Evolutionary conservation across 2,797 vertebrate species (phyloP).

Genomic region (Siniperca undulata): DNA sequence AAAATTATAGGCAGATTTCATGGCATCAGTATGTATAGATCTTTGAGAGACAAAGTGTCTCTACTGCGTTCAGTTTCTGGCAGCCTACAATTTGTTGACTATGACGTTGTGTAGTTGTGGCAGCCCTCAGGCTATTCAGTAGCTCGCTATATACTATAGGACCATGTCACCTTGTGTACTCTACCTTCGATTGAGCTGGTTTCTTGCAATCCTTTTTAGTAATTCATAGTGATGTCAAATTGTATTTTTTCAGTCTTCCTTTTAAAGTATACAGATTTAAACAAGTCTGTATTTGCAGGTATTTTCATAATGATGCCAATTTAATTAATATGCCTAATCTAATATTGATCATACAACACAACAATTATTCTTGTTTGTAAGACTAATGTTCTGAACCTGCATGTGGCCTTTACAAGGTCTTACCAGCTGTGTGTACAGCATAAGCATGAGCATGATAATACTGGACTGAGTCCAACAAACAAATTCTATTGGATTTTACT

Average conservation of each 20-base stretch:
- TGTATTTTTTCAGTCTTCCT: constrained; percentile 72
- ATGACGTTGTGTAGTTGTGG: constrained; percentile 14
- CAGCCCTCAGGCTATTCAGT: constrained; percentile 44
- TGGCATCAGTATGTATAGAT: neutral
- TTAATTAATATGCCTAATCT: constrained; percentile 58
- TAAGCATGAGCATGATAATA: constrained; percentile 81
- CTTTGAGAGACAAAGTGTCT: neutral
- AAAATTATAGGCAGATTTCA: constrained; percentile 2
- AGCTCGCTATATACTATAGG: constrained; percentile 10
- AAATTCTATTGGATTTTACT: constrained; percentile 63
- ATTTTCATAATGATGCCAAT: constrained; percentile 69
- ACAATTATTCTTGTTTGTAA: constrained; percentile 51
- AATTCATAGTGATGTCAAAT: constrained; percentile 68
- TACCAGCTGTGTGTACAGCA: constrained; percentile 74
- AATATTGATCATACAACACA: constrained; percentile 51
- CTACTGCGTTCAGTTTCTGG: constrained; percentile 8
- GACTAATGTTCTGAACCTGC: constrained; percentile 72
- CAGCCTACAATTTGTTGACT: constrained; percentile 2
- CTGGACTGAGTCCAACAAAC: constrained; percentile 60
- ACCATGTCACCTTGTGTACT: constrained; percentile 54
- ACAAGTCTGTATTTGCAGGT: constrained; percentile 73
- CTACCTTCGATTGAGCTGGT: constrained; percentile 55
- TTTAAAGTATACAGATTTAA: constrained; percentile 56
- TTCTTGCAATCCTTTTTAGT: constrained; percentile 54
- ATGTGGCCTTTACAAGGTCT: constrained; percentile 82